phyloP scores from a whole-genome alignment of 2,797 vertebrate species.

The Huso huso region DNA sequence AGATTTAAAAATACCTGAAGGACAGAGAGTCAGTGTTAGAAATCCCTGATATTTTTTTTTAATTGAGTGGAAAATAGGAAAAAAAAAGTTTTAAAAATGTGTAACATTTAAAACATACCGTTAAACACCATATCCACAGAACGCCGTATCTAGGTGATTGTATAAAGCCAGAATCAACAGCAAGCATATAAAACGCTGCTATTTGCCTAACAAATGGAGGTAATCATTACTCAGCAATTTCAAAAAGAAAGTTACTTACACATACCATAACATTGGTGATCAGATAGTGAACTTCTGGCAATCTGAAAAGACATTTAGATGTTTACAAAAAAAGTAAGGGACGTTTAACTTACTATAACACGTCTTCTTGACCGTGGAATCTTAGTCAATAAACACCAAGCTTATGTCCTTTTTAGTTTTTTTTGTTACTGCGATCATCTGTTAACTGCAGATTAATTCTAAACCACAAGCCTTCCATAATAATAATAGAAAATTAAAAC shows the following conservation, averaged over 20 bases:
- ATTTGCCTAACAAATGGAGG: too few relatives aligned
- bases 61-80: neutral
- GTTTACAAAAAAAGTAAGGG: constrained; percentile 29
- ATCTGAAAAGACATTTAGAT: constrained; percentile 17
- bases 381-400: too few relatives aligned
- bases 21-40: neutral
- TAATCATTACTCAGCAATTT: constrained; percentile 5
- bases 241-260: constrained; percentile 21
- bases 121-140: neutral
- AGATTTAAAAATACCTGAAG: constrained; percentile 22
- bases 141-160: neutral
- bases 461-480: neutral
- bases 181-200: neutral
- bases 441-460: neutral
- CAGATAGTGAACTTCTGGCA: neutral
- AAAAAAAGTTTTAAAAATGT: neutral
- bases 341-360: too few relatives aligned
- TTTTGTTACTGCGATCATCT: too few relatives aligned
- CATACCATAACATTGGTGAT: constrained; percentile 11
- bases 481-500: constrained; percentile 3
- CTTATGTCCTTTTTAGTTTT: too few relatives aligned
- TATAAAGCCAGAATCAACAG: constrained; percentile 12
- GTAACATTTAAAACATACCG: constrained; percentile 1
- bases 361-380: too few relatives aligned
- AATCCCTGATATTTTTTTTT: constrained; percentile 1